Evolutionary conservation across 2,113 vertebrate genomes (phyloP).

Genomic region (Hystrix cristata): DNA sequence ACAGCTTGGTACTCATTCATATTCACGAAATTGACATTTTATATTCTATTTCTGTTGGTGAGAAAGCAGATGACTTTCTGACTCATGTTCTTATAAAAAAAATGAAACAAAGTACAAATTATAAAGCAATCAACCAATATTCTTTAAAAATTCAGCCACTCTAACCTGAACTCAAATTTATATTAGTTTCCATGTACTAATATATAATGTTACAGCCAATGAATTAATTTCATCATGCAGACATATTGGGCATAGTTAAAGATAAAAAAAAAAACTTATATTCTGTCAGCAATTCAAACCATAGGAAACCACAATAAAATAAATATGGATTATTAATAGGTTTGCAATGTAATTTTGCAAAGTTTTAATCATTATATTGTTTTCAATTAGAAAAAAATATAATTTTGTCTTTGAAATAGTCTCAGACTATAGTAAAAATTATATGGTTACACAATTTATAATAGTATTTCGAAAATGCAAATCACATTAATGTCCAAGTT

Average conservation of each 20-base stretch:
- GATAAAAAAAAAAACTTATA: neutral
- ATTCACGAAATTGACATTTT: conserved; percentile 74
- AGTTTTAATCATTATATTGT: neutral
- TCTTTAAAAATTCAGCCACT: neutral
- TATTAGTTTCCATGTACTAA: neutral
- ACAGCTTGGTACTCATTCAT: conserved; percentile 58
- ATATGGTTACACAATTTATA: neutral
- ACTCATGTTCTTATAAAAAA: conserved; percentile 52
- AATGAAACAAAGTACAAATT: conserved; percentile 31
- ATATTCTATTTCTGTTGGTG: conserved; percentile 63
- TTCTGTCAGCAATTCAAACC: neutral
- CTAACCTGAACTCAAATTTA: neutral
- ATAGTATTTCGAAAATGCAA: conserved; percentile 10
- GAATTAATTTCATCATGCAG: neutral
- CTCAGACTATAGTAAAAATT: neutral
- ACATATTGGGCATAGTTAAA: neutral
- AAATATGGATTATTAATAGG: neutral
- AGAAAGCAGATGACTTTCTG: conserved; percentile 66
- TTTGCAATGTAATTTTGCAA: neutral
- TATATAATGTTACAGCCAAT: neutral
- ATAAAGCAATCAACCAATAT: conserved; percentile 3
- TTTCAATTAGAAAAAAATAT: neutral
- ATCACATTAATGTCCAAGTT: neutral
- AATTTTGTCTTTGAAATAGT: neutral
- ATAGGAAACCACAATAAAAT: neutral